A percentile compares a stretch with the other conserved stretches of the same genome.
phyloP scores from a whole-genome alignment of 2,888 invertebrate species.

The Drosophila niveifrons region DNA sequence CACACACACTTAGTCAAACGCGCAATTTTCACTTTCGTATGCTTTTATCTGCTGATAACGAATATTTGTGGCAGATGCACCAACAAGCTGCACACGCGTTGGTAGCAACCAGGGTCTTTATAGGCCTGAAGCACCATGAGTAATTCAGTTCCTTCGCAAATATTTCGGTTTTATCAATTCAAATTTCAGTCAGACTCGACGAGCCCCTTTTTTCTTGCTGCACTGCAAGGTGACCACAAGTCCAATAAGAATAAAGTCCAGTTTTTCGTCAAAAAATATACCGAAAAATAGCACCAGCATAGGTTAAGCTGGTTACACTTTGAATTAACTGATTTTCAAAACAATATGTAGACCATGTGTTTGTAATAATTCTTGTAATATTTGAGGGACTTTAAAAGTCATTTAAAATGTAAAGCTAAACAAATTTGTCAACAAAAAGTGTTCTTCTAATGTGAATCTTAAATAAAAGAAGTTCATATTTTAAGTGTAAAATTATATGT shows the following conservation, averaged over 20 bases:
- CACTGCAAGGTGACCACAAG: neutral
- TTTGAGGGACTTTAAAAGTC: too few relatives aligned
- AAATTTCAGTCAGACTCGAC: constrained; percentile 19
- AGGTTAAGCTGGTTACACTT: neutral
- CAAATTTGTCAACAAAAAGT: too few relatives aligned
- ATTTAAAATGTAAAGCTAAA: too few relatives aligned
- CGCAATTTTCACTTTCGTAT: constrained; percentile 5
- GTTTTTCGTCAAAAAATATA: neutral
- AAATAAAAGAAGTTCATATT: too few relatives aligned
- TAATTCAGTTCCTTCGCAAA: neutral
- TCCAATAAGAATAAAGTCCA: neutral
- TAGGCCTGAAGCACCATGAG: constrained; percentile 25
- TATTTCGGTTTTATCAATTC: constrained; percentile 13
- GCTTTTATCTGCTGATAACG: neutral
- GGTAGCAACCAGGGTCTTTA: constrained; percentile 27
- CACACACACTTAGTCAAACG: constrained; percentile 15
- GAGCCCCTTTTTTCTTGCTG: constrained; percentile 53
- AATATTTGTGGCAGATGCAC: constrained; percentile 6
- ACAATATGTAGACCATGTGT: too few relatives aligned
- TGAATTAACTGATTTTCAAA: too few relatives aligned
- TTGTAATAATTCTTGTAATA: too few relatives aligned
- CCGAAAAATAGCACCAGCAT: neutral
- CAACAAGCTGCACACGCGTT: constrained; percentile 4
- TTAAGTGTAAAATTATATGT: too few relatives aligned
- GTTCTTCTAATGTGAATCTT: too few relatives aligned